phyloP scores from a whole-genome alignment of 2,113 vertebrate species.

The Syngnathus typhle region DNA sequence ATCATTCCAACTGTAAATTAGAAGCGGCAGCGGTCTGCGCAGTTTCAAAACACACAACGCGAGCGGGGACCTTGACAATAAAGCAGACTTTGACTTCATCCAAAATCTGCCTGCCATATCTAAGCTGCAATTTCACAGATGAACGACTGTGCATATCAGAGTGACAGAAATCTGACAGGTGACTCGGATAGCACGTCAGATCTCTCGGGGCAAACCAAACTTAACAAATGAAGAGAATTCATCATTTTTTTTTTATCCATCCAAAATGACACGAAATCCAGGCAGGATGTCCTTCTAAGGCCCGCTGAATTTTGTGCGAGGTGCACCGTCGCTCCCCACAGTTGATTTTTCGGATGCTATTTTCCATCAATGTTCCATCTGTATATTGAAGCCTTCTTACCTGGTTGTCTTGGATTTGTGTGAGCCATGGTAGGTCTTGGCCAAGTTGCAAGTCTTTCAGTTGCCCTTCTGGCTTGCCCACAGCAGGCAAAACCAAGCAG shows the following conservation, averaged over 20 bases:
- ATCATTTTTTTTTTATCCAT: neutral
- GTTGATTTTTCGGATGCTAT: no score
- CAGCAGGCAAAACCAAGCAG: slow-evolving; percentile 21
- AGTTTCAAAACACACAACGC: neutral
- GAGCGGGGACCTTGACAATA: neutral
- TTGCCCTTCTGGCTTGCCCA: neutral
- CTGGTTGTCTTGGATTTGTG: slow-evolving; percentile 14
- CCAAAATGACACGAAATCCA: neutral
- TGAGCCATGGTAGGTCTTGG: slow-evolving; percentile 16
- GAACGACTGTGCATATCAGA: neutral
- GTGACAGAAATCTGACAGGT: neutral
- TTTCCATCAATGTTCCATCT: no score
- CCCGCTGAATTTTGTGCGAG: neutral
- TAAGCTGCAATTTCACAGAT: slow-evolving; percentile 14
- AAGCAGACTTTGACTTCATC: neutral
- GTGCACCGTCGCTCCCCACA: no score
- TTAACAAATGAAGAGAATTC: neutral
- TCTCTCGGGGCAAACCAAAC: neutral
- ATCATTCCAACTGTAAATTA: neutral
- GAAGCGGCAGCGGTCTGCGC: no score
- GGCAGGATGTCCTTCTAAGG: neutral
- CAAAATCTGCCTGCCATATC: slow-evolving; percentile 9
- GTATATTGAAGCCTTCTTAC: slow-evolving; percentile 23
- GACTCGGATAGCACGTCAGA: neutral
- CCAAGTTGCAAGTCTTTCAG: slow-evolving; percentile 20